A percentile compares a stretch with the other conserved stretches of the same genome.
Evolutionary conservation across 2,888 invertebrate species (phyloP).

Genomic region (Thymelicus lineola): DNA sequence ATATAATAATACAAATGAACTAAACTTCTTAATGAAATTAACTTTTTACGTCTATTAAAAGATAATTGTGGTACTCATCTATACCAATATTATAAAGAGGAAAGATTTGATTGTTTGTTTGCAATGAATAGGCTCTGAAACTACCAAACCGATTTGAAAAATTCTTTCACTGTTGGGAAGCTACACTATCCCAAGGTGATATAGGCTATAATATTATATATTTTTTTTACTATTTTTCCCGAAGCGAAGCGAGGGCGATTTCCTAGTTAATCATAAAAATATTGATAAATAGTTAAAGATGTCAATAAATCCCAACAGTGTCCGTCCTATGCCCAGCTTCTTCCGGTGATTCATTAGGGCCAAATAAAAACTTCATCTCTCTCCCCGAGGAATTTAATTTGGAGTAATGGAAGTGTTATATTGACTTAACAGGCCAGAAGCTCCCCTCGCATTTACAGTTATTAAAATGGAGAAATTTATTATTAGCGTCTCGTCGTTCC

Average conservation of each 20-base stretch:
- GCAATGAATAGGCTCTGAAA: no score
- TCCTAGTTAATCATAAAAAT: no score
- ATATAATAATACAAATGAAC: no score
- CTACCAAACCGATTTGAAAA: no score
- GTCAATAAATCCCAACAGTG: constrained; percentile 29
- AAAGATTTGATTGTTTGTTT: no score
- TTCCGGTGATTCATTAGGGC: constrained; percentile 70
- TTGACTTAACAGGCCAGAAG: constrained; percentile 85
- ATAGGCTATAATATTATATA: no score
- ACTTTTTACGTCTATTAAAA: background rate
- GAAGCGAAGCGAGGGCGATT: no score
- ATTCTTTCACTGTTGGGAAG: no score
- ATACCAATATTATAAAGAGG: no score
- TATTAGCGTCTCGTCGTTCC: constrained; percentile 81
- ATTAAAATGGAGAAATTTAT: constrained; percentile 86
- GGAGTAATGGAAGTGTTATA: constrained; percentile 85
- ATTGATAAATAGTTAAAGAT: background rate
- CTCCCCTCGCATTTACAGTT: constrained; percentile 83
- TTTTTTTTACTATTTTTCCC: no score
- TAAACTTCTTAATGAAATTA: background rate
- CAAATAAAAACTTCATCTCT: constrained; percentile 82
- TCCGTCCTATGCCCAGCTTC: constrained; percentile 60
- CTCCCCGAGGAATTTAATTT: constrained; percentile 85
- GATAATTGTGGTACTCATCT: background rate
- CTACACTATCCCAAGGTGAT: no score